Evolutionary conservation across 2,113 vertebrate species (phyloP).

Genomic region (Taurulus bubalis): DNA sequence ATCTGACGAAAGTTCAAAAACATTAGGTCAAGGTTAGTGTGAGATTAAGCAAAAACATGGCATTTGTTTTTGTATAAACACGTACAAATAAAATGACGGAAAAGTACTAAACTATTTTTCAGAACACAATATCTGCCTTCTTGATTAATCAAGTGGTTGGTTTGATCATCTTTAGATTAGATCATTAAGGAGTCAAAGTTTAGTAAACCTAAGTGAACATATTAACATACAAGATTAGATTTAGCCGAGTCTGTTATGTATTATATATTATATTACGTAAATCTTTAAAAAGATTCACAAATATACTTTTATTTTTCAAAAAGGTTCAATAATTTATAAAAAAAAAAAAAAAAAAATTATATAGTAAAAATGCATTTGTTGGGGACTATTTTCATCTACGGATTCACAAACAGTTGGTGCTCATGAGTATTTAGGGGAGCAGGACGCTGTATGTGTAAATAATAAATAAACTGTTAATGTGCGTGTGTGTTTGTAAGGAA

Average conservation of each 20-base stretch:
- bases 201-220: background rate
- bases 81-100: background rate
- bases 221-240: background rate
- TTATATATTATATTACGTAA: too few relatives aligned
- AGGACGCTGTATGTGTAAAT: background rate
- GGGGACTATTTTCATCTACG: background rate
- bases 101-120: background rate
- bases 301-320: background rate
- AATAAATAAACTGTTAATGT: background rate
- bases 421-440: background rate
- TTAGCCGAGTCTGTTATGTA: background rate
- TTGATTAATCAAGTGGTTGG: background rate
- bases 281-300: background rate
- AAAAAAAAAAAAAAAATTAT: too few relatives aligned
- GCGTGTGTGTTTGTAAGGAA: background rate
- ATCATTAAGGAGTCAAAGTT: background rate
- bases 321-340: background rate
- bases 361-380: background rate
- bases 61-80: conserved; percentile 12
- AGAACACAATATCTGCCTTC: background rate
- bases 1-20: background rate
- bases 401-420: background rate
- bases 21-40: background rate
- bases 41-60: background rate
- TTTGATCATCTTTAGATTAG: background rate